Conservation (phyloP, 2,888 invertebrate species). For the Abrostola tripartita region DNA sequence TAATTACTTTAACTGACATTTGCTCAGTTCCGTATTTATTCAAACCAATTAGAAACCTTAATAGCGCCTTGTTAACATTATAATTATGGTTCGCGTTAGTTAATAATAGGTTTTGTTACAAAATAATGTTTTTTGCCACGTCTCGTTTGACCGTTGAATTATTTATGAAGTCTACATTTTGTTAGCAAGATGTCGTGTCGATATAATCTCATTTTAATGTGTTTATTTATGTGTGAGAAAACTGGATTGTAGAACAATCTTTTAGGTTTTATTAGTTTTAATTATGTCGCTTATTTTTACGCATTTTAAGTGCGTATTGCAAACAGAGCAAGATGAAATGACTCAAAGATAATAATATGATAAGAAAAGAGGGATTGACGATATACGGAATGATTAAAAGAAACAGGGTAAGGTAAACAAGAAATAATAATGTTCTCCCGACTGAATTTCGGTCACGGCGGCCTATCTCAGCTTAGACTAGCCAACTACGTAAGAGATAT, state of each 20-base stretch:
- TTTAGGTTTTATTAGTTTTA: constrained; percentile 11
- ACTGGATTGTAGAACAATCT: constrained; percentile 16
- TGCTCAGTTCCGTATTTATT: constrained; percentile 23
- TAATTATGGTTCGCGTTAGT: constrained; percentile 55
- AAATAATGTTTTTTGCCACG: constrained; percentile 61
- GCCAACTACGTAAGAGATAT: too few relatives aligned
- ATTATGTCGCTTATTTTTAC: constrained; percentile 16
- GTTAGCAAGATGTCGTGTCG: constrained; percentile 27
- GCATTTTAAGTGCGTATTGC: too few relatives aligned
- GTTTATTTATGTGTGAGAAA: constrained; percentile 44
- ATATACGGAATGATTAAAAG: too few relatives aligned
- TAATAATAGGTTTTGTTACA: constrained; percentile 65
- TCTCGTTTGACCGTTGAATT: constrained; percentile 63
- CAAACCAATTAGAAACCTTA: constrained; percentile 29
- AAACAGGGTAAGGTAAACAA: too few relatives aligned
- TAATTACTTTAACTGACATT: constrained; percentile 44
- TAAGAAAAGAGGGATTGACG: too few relatives aligned
- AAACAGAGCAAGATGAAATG: too few relatives aligned
- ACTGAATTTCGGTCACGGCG: too few relatives aligned
- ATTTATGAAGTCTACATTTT: constrained; percentile 50
- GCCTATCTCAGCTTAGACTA: too few relatives aligned
- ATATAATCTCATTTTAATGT: constrained; percentile 52
- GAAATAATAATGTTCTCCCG: too few relatives aligned
- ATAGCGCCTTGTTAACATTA: constrained; percentile 60
- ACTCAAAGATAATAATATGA: too few relatives aligned